Conservation (phyloP, 2,113 vertebrate species). For the Turdus rufiventris region DNA sequence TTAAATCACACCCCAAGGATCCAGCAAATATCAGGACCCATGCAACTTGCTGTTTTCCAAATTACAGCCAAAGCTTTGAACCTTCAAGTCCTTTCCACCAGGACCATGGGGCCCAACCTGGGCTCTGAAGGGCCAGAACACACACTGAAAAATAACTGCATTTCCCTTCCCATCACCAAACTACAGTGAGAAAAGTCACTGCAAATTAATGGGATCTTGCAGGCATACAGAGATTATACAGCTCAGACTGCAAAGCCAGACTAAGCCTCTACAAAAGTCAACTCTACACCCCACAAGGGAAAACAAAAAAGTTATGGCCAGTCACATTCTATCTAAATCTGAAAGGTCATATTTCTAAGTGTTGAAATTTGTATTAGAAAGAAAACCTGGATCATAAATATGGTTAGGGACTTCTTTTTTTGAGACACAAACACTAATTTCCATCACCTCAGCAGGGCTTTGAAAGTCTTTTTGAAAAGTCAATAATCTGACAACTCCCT, state of each 20-base stretch:
- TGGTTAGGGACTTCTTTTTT: not conserved
- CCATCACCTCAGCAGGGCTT: not conserved
- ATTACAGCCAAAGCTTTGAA: not conserved
- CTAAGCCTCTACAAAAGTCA: not conserved
- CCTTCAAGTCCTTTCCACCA: not conserved
- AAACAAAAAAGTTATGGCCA: not conserved
- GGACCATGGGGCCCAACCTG: fast-evolving
- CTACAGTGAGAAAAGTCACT: not conserved
- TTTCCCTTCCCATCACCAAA: not conserved
- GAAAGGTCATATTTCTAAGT: not conserved
- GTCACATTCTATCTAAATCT: not conserved
- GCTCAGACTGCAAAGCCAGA: not conserved
- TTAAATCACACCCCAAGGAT: not conserved
- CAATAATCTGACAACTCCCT: not conserved
- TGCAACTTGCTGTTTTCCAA: not conserved
- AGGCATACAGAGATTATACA: not conserved
- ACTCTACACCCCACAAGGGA: not conserved
- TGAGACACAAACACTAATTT: not conserved
- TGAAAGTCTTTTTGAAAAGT: not conserved
- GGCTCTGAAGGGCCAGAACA: not conserved
- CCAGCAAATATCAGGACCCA: not conserved
- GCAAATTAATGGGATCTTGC: not conserved
- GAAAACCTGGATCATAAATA: not conserved
- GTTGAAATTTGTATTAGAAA: not conserved
- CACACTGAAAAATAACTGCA: not conserved